Evolutionary conservation across 2,113 vertebrate genomes (phyloP), one percentile per base, ranked within the genome.

Genomic region (Rhizomys pruinosus): DNA sequence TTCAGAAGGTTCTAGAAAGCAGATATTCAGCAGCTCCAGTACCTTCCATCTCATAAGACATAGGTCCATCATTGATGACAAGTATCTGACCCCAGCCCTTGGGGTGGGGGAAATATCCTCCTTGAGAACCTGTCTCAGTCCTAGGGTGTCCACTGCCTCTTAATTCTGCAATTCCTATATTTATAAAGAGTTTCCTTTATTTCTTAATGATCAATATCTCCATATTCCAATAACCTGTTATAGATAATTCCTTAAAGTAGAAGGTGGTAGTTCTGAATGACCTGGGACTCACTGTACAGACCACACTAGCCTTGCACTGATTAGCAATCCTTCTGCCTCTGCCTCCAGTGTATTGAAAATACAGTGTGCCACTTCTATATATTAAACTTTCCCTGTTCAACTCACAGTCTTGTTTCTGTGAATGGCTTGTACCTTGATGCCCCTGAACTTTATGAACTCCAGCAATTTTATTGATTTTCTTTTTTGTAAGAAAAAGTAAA

Each of bases 391-490:
- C 39, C 25, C 16, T 69, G 20, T 86, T 93, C 29, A 47, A 5
- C 57, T 93, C 68, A 61, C 69, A 74, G 5, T 81, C 19, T 52
- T 59, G 39, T 90, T 90, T 88, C 29, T 88, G 12, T 42, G 20
- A 52, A 32, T 29, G 52, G 13, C 73, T n/a, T 84, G 7, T 11
- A 76, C 39, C 29, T 15, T 25, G 3, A 64, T 76, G 64, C 5
- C 91, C 39, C 2, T 78, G 29, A 27, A 66, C 76, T 93, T 93
- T 86, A 44, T 93, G 64, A 77, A 90, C 63, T 59, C 85, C 16
- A 68, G 5, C 52, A 15, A 68, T 90, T 47, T 74, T 92, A 34
- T 52, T 52, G 39, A 34, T 87, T 89, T 73, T 2, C 7, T 44
- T 19, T 88, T 44, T 90, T 44, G 64, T 91, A 47, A 90, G 44